phyloP scores from a whole-genome alignment of 2,888 invertebrate species.

The Adineta ricciae region DNA sequence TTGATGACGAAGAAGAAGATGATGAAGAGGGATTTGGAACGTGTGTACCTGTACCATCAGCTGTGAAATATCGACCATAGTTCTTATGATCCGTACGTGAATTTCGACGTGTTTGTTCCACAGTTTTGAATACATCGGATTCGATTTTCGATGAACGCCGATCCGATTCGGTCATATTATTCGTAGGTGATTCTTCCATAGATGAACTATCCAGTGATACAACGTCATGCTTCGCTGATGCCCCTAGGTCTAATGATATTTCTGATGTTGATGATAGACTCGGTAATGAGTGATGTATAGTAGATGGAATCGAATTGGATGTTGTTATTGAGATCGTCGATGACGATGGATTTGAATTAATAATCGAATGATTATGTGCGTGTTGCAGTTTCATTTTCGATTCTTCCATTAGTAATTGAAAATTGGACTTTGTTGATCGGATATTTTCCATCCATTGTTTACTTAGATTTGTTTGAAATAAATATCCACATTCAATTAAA shows the following conservation, averaged over 20 bases:
- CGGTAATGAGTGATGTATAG: not conserved
- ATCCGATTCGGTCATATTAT: not conserved
- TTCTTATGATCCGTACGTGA: slow-evolving; percentile 35
- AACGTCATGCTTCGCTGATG: not conserved
- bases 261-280: slow-evolving; percentile 2
- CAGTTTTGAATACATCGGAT: not conserved
- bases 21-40: not conserved
- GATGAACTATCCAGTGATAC: not conserved
- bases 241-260: not conserved
- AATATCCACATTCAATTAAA: slow-evolving; percentile 15
- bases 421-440: not conserved
- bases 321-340: not conserved
- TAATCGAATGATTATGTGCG: not conserved
- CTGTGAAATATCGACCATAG: slow-evolving; percentile 59
- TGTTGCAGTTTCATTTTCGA: slow-evolving; percentile 20
- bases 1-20: slow-evolving; percentile 46
- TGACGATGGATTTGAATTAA: not conserved
- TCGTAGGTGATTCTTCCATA: not conserved
- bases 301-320: not conserved
- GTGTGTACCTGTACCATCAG: slow-evolving; percentile 50
- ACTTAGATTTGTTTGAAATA: slow-evolving; percentile 23
- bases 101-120: slow-evolving; percentile 13
- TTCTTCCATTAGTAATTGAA: slow-evolving; percentile 17
- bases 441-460: slow-evolving; percentile 23
- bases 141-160: slow-evolving; percentile 1